These are phyloP conservation scores for Adelognathus sp. DNA, from an alignment of 2,888 invertebrate species.

Conservation along the genomic window DNA sequence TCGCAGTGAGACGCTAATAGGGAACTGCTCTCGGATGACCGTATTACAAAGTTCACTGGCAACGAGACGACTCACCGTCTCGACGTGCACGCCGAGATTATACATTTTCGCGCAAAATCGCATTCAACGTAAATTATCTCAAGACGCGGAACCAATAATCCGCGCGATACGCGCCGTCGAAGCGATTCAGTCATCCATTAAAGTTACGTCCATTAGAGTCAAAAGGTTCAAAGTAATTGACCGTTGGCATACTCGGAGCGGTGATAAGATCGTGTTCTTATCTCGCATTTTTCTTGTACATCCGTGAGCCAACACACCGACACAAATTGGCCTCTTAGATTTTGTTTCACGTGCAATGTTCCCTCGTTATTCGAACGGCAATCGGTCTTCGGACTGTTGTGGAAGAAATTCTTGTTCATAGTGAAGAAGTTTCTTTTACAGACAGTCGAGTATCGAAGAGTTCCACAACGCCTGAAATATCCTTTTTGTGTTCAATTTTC, in stretches of 20 bases:
- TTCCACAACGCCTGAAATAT: too few species aligned
- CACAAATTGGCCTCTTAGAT: not conserved
- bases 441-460: too few species aligned
- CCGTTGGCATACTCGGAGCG: conserved; percentile 23
- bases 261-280: conserved; percentile 44
- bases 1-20: not conserved
- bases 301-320: not conserved
- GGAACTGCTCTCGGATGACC: not conserved
- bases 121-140: conserved; percentile 1
- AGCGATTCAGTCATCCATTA: conserved; percentile 6
- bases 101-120: not conserved
- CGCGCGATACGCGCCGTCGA: not conserved
- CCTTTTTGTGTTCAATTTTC: too few species aligned
- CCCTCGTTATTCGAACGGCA: not conserved
- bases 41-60: conserved; percentile 30
- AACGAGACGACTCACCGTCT: conserved; percentile 1
- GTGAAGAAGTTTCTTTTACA: not conserved
- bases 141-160: not conserved
- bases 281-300: conserved; percentile 29
- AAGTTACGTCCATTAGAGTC: conserved; percentile 9
- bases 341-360: not conserved
- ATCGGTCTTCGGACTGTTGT: not conserved
- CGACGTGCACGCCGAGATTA: not conserved
- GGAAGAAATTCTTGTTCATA: not conserved
- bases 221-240: conserved; percentile 43